phyloP scores from a whole-genome alignment of 2,113 vertebrate genomes.

The Malaclemys terrapin region DNA sequence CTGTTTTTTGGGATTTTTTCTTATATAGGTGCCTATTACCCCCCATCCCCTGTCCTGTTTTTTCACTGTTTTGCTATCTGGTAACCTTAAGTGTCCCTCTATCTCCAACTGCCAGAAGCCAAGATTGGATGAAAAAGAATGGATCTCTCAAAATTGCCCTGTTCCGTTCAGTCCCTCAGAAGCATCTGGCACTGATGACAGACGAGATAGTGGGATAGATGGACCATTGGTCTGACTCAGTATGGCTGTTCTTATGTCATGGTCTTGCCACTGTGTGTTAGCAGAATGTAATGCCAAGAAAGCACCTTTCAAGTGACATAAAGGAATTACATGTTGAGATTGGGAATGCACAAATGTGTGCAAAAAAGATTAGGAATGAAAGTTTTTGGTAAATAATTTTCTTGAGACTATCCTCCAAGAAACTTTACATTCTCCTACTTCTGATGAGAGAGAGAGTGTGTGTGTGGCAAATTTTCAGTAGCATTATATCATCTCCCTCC shows the following conservation, averaged over 20 bases:
- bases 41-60: too few relatives aligned
- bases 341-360: neutral
- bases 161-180: neutral
- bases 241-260: neutral
- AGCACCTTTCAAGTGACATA: neutral
- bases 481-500: neutral
- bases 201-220: neutral
- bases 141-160: neutral
- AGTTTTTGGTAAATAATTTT: neutral
- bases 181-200: neutral
- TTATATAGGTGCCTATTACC: too few relatives aligned
- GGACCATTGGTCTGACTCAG: neutral
- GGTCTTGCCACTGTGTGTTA: neutral
- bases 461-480: neutral
- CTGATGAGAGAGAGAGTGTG: neutral
- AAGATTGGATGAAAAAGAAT: neutral
- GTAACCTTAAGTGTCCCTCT: neutral
- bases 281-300: neutral
- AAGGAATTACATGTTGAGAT: neutral
- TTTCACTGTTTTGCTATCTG: too few relatives aligned
- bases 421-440: neutral
- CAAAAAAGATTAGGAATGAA: neutral
- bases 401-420: neutral
- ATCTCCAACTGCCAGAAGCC: neutral
- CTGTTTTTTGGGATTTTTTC: too few relatives aligned